Conservation (phyloP, 2,797 vertebrate genomes). For the Melopsittacus undulatus region DNA sequence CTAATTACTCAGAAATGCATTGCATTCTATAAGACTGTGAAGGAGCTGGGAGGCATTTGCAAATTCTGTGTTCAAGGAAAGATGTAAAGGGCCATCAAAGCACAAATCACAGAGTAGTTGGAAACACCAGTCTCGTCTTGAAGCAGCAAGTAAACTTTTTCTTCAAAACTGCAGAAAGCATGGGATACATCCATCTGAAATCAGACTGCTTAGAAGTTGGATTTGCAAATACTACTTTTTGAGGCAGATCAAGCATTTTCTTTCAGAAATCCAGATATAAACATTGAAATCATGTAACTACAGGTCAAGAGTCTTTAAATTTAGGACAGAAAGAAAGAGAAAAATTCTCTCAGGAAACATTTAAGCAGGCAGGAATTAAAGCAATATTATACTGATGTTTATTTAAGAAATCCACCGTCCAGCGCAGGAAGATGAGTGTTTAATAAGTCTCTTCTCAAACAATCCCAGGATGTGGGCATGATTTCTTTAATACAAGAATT, state of each 20-base stretch:
- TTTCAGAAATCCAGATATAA: background rate
- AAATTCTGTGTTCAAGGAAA: background rate
- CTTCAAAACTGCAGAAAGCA: background rate
- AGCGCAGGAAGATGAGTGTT: background rate
- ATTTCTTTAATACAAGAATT: background rate
- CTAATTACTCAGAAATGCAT: constrained; percentile 6
- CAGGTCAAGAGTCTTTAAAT: background rate
- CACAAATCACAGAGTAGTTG: background rate
- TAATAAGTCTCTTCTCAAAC: too few species aligned
- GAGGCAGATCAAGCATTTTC: background rate
- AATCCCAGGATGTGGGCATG: background rate
- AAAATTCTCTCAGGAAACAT: background rate
- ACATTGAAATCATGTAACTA: background rate
- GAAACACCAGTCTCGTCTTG: background rate
- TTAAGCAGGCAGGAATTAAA: background rate
- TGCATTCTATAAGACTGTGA: background rate
- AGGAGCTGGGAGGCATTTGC: background rate
- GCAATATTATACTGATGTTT: background rate
- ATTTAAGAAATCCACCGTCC: background rate
- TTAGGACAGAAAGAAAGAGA: background rate
- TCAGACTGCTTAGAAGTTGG: background rate
- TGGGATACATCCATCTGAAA: background rate
- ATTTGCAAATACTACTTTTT: background rate
- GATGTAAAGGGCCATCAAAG: background rate
- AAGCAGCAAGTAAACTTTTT: background rate